Evolutionary conservation across 2,888 invertebrate genomes (phyloP).

Genomic region (Drosophila setosimentum): DNA sequence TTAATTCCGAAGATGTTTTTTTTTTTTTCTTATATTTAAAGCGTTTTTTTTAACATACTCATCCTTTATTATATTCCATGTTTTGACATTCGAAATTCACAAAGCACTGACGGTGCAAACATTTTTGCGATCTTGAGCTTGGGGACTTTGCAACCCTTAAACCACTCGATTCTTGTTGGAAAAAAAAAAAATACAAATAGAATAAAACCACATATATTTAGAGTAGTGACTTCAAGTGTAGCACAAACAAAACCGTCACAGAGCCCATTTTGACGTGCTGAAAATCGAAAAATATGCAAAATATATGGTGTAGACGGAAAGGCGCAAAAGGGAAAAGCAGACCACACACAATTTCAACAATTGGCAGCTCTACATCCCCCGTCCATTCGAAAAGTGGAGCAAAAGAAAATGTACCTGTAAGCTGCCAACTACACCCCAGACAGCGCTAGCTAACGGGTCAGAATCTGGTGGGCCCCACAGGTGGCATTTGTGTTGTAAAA

Average conservation of each 20-base stretch:
- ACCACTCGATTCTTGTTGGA: too few relatives aligned
- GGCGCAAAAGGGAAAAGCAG: constrained; percentile 16
- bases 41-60: neutral
- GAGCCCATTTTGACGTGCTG: constrained; percentile 26
- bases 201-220: constrained; percentile 2
- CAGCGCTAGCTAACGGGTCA: constrained; percentile 13
- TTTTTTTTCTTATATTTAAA: neutral
- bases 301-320: constrained; percentile 14
- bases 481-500: constrained; percentile 77
- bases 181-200: neutral
- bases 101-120: neutral
- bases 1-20: neutral
- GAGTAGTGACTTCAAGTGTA: constrained; percentile 28
- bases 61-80: neutral
- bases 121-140: neutral
- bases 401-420: constrained; percentile 61
- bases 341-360: constrained; percentile 42
- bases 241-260: constrained; percentile 29
- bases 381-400: constrained; percentile 13
- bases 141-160: neutral
- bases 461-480: constrained; percentile 56
- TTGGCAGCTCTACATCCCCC: constrained; percentile 30
- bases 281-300: constrained; percentile 54
- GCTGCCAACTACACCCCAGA: constrained; percentile 63
- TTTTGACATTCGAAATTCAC: neutral